Conservation (phyloP, 2,797 vertebrate species). For the Sebastes steindachneri region DNA sequence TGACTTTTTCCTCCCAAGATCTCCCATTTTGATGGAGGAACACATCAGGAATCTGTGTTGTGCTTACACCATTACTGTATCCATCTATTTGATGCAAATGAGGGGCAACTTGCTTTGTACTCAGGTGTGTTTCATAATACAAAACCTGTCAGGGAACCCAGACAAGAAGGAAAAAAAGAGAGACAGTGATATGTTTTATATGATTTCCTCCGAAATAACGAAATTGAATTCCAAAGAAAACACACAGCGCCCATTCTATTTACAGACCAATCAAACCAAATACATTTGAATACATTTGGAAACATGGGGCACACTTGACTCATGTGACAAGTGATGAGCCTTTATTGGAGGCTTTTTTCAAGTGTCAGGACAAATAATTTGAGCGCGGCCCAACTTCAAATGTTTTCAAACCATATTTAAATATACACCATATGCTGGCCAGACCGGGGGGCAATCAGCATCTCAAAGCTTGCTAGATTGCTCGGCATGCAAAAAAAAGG, state of each 20-base stretch:
- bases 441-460: constrained; percentile 45
- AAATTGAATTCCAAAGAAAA: constrained; percentile 69
- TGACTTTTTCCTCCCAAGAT: not conserved
- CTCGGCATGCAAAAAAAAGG: not conserved
- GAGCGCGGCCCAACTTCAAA: constrained; percentile 31
- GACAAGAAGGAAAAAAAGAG: constrained; percentile 26
- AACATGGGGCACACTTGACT: constrained; percentile 53
- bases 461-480: constrained; percentile 44
- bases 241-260: constrained; percentile 52
- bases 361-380: constrained; percentile 60
- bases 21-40: not conserved
- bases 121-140: constrained; percentile 58
- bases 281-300: constrained; percentile 64
- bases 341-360: constrained; percentile 61
- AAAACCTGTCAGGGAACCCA: constrained; percentile 60
- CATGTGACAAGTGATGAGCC: constrained; percentile 62
- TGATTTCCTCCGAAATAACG: constrained; percentile 47
- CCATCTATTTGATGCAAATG: constrained; percentile 67
- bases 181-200: constrained; percentile 42
- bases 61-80: constrained; percentile 30
- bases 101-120: constrained; percentile 62
- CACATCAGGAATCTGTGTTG: constrained; percentile 24
- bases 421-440: constrained; percentile 27
- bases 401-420: constrained; percentile 60
- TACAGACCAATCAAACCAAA: constrained; percentile 67